Conservation (phyloP, 2,888 invertebrate species). For the Gymnosoma rotundatum region DNA sequence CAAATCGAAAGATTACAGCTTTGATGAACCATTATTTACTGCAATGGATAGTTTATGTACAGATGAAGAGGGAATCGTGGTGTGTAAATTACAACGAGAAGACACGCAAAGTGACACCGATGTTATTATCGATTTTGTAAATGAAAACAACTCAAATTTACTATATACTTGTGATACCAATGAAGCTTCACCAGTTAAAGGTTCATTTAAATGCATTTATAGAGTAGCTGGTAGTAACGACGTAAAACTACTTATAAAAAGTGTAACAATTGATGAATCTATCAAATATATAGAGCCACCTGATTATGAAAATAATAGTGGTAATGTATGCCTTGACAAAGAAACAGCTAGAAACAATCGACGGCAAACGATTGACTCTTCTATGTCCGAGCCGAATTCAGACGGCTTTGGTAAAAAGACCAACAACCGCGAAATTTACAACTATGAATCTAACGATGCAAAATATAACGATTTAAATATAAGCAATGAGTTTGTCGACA, state of each 20-base stretch:
- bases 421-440: constrained; percentile 19
- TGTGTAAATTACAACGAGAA: constrained; percentile 74
- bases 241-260: too few relatives aligned
- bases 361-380: constrained; percentile 79
- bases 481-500: constrained; percentile 78
- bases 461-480: constrained; percentile 78
- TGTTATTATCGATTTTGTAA: constrained; percentile 74
- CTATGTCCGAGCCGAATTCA: constrained; percentile 80
- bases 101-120: constrained; percentile 76
- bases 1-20: constrained; percentile 62
- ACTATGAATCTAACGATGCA: constrained; percentile 44
- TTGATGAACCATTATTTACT: constrained; percentile 74
- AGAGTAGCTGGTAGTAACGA: too few relatives aligned
- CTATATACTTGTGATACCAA: background rate
- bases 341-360: constrained; percentile 78
- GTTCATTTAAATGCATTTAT: background rate
- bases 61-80: constrained; percentile 76
- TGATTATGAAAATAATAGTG: too few relatives aligned
- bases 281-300: too few relatives aligned
- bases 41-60: constrained; percentile 73
- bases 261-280: too few relatives aligned
- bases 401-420: constrained; percentile 76
- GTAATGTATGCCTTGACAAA: constrained; percentile 73
- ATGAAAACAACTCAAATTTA: background rate
- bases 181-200: constrained; percentile 42